Percentiles rank a stretch among this genome's conserved stretches.
Conservation (phyloP, 2,888 invertebrate species). For the Oscheius sp. region DNA sequence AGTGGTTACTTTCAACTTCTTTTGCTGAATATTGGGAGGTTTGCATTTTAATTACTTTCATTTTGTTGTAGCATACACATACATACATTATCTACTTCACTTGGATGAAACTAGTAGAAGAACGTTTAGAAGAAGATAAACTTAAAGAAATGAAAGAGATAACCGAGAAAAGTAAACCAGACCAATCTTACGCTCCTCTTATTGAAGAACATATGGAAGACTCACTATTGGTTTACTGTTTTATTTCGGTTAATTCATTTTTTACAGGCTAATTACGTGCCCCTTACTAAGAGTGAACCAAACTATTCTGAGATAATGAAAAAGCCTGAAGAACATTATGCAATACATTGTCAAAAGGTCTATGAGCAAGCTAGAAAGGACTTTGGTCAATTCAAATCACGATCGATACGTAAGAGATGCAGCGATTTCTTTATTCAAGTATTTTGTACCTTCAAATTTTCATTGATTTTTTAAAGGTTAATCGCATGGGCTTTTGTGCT, state of each 20-base stretch:
- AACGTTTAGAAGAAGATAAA: neutral
- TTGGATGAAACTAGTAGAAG: slow-evolving; percentile 37
- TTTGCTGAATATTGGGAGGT: slow-evolving; percentile 31
- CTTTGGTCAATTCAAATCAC: neutral
- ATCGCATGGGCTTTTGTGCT: slow-evolving; percentile 25
- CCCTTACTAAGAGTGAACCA: neutral
- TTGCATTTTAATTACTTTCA: neutral
- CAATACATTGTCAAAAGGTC: slow-evolving; percentile 1
- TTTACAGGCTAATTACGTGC: slow-evolving; percentile 7
- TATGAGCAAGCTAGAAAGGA: slow-evolving; percentile 14
- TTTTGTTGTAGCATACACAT: slow-evolving; percentile 6
- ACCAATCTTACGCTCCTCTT: neutral
- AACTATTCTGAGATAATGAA: neutral
- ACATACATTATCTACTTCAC: slow-evolving; percentile 34
- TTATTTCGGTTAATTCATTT: neutral
- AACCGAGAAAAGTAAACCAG: neutral
- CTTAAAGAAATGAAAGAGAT: neutral
- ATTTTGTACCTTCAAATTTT: neutral
- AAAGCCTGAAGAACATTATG: neutral
- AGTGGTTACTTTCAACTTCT: neutral
- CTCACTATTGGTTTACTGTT: too few species aligned
- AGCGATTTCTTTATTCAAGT: slow-evolving; percentile 17
- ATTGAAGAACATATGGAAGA: too few species aligned
- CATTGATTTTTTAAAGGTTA: neutral
- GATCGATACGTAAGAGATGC: neutral